Evolutionary conservation across 2,113 vertebrate genomes (phyloP), one percentile per base, ranked within the genome.

Genomic region (Oryzias curvinotus): DNA sequence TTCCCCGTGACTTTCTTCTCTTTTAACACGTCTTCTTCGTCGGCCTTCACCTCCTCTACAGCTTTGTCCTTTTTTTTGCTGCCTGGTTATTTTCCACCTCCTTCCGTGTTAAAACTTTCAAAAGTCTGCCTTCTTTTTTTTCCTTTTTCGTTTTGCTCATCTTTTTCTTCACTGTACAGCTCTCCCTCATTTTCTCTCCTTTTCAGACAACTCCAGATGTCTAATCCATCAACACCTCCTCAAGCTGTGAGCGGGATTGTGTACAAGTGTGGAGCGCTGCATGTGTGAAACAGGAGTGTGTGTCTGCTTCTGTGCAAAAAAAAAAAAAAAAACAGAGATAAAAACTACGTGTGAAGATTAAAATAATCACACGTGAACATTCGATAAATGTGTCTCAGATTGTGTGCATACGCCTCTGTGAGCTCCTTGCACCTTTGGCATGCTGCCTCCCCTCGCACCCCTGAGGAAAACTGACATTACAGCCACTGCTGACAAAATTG

Each of bases 211-310:
- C 80, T 90, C 85, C 90, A 92, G 89, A 91, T 92, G 90, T 89
- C 90, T 90, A 87, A 90, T 91, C 91, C 90, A 91, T 92, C 88
- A 92, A 91, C 91, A 91, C 90, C 88, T 91, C 83, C 73, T 89
- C 88, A 86, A 90, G 83, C 81, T 87, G 85, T 82, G 77, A 88
- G 81, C 61, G 42, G 73, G 69, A 78, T 86, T 86, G 87, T 84
- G 83, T 63, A 82, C 58, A 73, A 83, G 60, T 77, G 82, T 51
- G 57, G 58, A 50, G 58, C 21, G 36, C 25, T 16, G 48, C 57
- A 52, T 60, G 73, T 65, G 57, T 75, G 74, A 73, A 51, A 48
- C 21, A 50, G 48, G 36, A 62, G 72, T 57, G 65, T 52, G 73
- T 53, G 53, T 42, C 12, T 6, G 53, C 30, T 49, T 58, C 42